Base-by-base conservation (phyloP, 2,888 invertebrate genomes). In the Andrena camellia region DNA sequence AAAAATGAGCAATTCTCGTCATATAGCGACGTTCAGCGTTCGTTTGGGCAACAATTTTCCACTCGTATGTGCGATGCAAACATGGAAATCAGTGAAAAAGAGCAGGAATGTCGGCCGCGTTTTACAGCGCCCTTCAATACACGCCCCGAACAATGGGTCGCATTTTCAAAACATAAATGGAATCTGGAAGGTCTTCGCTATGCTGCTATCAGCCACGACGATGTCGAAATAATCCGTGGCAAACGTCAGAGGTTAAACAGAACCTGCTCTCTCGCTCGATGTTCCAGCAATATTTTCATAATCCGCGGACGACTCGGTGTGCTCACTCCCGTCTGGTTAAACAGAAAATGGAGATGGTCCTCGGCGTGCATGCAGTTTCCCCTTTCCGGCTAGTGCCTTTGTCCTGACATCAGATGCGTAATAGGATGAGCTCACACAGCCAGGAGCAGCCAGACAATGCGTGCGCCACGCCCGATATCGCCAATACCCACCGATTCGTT, bases 321-420 rank as follows among this genome's bases (percentile, higher is more conserved):
- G 63, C 63, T 20, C 2, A 23, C 50, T 66, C 26, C 64, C 31
- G 74, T 78, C 72, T 76, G 79, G 67, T 54, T 70, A 63, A 71
- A 73, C 54, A 54, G 74, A 84, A 77, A 81, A 73, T 69, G 60
- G 69, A 54, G 68, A 68, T 57, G 69, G 72, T 68, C 54, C 72
- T 62, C 54, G 54, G 74, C 26, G 80, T 63, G 76, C 52, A 80
- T 80, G 86, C 67, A 86, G 84, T 78, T 82, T 75, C 83, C 71
- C 78, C 82, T 85, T 85, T 85, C 80, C 78, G 78, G 85, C 79
- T 83, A 82, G 78, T 78, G 81, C 78, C 76, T 85, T 86, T 86
- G 86, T 83, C 78, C 85, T 75, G 85, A 83, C 85, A 85, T 83
- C 77, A 81, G 84, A 84, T 84, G 87, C 80, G 87, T 88, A 87